Percentiles rank a stretch among this genome's conserved stretches.
Conservation (phyloP, 2,797 vertebrate genomes). For the Benthosema pterotum region DNA sequence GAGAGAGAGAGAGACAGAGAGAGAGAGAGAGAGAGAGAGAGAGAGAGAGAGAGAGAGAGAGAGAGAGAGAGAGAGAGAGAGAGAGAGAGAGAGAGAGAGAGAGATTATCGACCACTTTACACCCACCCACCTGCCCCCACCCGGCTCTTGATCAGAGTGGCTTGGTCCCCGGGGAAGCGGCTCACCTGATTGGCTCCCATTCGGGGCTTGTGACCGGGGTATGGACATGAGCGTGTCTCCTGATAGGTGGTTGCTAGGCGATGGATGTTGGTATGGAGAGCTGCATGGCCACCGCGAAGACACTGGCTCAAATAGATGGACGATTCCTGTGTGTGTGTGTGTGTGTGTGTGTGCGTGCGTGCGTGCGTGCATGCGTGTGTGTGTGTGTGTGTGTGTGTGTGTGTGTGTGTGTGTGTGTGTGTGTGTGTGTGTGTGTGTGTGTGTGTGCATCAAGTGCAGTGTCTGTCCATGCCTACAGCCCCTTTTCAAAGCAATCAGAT, state of each 20-base stretch:
- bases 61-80: conserved; percentile 4
- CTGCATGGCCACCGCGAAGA: conserved; percentile 55
- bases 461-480: too few species aligned
- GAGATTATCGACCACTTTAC: conserved; percentile 45
- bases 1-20: conserved; percentile 15
- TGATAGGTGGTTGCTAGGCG: conserved; percentile 76
- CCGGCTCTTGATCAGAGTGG: conserved; percentile 55
- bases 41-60: conserved; percentile 5
- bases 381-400: conserved; percentile 7
- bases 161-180: conserved; percentile 62
- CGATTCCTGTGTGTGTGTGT: conserved; percentile 28
- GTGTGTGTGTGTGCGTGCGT: conserved; percentile 8
- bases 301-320: conserved; percentile 47
- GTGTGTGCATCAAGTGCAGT: too few species aligned
- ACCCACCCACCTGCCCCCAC: conserved; percentile 14
- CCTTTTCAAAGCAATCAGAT: too few species aligned
- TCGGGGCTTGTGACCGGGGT: conserved; percentile 50
- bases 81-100: conserved; percentile 13
- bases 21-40: conserved; percentile 22
- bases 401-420: not conserved
- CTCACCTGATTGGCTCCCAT: conserved; percentile 74
- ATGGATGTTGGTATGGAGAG: conserved; percentile 56
- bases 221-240: conserved; percentile 47
- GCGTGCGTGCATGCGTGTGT: not conserved
- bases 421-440: not conserved